Percentiles rank a stretch among this genome's conserved stretches.
These are phyloP conservation scores for Rousettus leschenaultii DNA, from an alignment of 2,113 vertebrate genomes.

Conservation along the genomic window DNA sequence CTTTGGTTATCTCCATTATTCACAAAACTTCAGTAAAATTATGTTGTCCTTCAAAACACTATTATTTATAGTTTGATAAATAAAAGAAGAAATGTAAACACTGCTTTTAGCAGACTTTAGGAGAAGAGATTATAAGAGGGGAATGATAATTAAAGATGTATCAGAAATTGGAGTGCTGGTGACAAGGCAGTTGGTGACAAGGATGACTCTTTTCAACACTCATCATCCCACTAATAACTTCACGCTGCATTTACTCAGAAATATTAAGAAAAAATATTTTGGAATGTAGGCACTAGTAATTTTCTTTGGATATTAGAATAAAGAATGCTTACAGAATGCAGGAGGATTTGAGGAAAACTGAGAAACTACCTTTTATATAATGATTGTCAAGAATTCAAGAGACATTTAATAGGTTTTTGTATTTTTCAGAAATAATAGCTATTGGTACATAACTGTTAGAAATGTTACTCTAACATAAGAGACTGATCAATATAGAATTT, in stretches of 20 bases:
- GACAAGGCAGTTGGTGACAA: background rate
- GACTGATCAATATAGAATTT: background rate
- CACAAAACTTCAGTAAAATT: background rate
- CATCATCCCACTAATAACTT: background rate
- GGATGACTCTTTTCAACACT: background rate
- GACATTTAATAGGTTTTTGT: background rate
- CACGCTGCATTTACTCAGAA: background rate
- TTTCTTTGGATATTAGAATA: background rate
- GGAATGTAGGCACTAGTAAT: background rate
- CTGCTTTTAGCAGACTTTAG: background rate
- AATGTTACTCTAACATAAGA: background rate
- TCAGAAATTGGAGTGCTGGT: background rate
- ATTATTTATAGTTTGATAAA: background rate
- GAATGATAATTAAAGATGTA: background rate
- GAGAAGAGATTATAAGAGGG: background rate
- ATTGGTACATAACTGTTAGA: background rate
- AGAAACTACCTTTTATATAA: background rate
- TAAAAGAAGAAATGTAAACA: background rate
- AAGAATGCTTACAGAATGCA: background rate
- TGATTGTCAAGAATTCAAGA: background rate
- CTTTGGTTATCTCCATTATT: background rate
- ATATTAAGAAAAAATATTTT: background rate
- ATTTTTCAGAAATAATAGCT: background rate
- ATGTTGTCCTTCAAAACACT: background rate
- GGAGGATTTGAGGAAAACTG: background rate